These are phyloP conservation scores for Kryptolebias marmoratus DNA, from an alignment of 2,113 vertebrate genomes.

Conservation along the genomic window DNA sequence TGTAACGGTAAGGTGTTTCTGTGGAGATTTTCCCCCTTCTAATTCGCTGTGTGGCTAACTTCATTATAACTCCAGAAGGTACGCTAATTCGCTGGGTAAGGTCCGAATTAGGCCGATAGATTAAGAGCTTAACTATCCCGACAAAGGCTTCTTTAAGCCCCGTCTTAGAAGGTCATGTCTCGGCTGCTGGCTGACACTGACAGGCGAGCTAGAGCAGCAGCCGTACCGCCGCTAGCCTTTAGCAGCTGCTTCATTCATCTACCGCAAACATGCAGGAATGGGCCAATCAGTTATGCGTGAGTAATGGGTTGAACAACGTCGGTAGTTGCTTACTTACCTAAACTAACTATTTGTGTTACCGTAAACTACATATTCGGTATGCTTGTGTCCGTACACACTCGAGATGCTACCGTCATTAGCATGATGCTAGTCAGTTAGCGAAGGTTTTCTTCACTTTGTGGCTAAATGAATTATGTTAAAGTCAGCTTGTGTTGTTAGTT, in stretches of 20 bases:
- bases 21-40: constrained; percentile 34
- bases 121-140: constrained; percentile 78
- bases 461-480: not conserved
- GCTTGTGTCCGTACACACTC: not conserved
- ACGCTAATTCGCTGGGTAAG: constrained; percentile 50
- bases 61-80: constrained; percentile 58
- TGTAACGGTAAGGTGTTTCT: constrained; percentile 69
- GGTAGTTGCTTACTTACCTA: not conserved
- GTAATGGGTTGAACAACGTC: constrained; percentile 36
- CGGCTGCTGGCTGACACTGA: constrained; percentile 67
- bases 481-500: not conserved
- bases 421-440: constrained; percentile 44
- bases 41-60: constrained; percentile 29
- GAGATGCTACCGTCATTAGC: constrained; percentile 43
- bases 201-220: constrained; percentile 37
- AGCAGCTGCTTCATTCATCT: constrained; percentile 63
- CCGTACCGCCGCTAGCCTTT: constrained; percentile 49
- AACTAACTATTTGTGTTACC: not conserved
- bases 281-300: constrained; percentile 83
- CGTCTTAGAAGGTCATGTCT: constrained; percentile 78
- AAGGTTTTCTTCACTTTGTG: not conserved
- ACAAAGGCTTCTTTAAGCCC: constrained; percentile 66
- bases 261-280: constrained; percentile 79
- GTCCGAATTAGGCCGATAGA: constrained; percentile 61
- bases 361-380: not conserved